Percentiles rank a stretch among this genome's conserved stretches.
These are phyloP conservation scores for Sericinus montela DNA, from an alignment of 2,888 invertebrate species.

Conservation along the genomic window DNA sequence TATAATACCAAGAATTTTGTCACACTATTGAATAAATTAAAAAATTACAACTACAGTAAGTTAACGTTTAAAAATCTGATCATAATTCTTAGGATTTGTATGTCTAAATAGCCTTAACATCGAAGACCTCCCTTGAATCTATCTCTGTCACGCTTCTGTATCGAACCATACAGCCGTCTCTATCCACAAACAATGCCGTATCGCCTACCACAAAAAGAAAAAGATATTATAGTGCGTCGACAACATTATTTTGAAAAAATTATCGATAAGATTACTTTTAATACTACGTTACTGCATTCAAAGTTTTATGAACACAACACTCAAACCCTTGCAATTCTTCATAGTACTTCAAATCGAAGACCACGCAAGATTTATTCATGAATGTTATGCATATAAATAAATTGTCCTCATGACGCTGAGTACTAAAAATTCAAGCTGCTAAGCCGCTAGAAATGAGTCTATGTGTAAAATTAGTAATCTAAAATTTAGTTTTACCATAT, in stretches of 20 bases:
- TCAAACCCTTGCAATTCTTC: too few species aligned
- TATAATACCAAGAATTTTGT: slow-evolving; percentile 1
- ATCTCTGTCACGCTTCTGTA: slow-evolving; percentile 39
- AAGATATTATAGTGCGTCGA: slow-evolving; percentile 46
- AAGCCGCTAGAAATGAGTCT: too few species aligned
- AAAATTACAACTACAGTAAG: not conserved
- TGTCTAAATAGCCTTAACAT: slow-evolving; percentile 17
- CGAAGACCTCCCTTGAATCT: slow-evolving; percentile 25
- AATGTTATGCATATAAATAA: too few species aligned
- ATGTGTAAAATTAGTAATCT: too few species aligned
- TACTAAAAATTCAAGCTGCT: too few species aligned
- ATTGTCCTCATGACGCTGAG: too few species aligned
- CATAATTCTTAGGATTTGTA: slow-evolving; percentile 18
- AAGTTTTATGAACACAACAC: too few species aligned
- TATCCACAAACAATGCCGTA: slow-evolving; percentile 73
- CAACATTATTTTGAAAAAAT: slow-evolving; percentile 34
- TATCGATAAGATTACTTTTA: slow-evolving; percentile 41
- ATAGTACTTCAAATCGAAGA: too few species aligned
- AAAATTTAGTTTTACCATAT: too few species aligned
- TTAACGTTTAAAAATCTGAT: slow-evolving; percentile 11
- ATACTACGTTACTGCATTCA: slow-evolving; percentile 26
- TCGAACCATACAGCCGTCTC: slow-evolving; percentile 44
- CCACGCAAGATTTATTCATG: too few species aligned
- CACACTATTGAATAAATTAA: slow-evolving; percentile 10
- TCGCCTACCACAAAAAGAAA: slow-evolving; percentile 67